A percentile compares a stretch with the other conserved stretches of the same genome.
These are phyloP conservation scores for Pogonognathellus flavescens DNA, from an alignment of 1,140 invertebrate species.

Conservation along the genomic window DNA sequence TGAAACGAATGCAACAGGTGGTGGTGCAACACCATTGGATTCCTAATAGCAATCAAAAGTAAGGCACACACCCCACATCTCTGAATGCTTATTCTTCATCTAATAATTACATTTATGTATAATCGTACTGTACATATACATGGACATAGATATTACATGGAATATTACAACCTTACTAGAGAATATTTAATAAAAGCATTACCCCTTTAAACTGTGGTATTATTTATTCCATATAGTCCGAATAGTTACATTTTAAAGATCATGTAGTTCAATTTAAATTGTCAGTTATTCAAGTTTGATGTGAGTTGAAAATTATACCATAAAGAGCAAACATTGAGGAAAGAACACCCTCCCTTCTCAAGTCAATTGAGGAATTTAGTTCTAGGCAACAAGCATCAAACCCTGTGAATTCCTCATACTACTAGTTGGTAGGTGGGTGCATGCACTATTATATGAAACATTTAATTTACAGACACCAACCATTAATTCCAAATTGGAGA, in stretches of 20 bases:
- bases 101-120: neutral
- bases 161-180: too few species aligned
- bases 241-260: too few species aligned
- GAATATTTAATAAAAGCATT: neutral
- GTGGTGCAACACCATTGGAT: slow-evolving; percentile 53
- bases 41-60: slow-evolving; percentile 39
- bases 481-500: too few species aligned
- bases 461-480: too few species aligned
- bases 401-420: neutral
- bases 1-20: slow-evolving; percentile 54
- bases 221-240: too few species aligned
- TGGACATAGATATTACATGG: too few species aligned
- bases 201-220: neutral
- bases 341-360: neutral
- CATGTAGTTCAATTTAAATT: neutral
- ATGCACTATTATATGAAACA: too few species aligned
- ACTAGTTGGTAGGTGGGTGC: too few species aligned
- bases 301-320: slow-evolving; percentile 27
- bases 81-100: neutral
- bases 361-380: slow-evolving; percentile 13
- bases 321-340: slow-evolving; percentile 22
- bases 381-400: neutral
- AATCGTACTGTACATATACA: too few species aligned
- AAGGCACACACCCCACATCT: slow-evolving; percentile 11
- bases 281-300: neutral